phyloP scores from a whole-genome alignment of 1,140 invertebrate species.

The Papilio xuthus region DNA sequence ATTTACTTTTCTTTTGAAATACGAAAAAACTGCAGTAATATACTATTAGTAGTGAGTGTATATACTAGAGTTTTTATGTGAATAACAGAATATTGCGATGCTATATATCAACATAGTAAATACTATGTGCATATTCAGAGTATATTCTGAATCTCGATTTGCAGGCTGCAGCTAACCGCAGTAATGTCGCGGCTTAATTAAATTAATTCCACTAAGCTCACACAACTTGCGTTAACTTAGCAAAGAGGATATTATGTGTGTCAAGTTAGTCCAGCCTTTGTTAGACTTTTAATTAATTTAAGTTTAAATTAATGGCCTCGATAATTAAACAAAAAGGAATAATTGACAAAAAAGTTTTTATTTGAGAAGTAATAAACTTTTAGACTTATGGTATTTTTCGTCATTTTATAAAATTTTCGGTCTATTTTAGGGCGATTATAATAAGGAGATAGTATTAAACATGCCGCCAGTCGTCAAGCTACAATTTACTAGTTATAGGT shows the following conservation, averaged over 20 bases:
- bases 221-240: constrained; percentile 12
- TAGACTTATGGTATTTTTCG: too few relatives aligned
- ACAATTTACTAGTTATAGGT: neutral
- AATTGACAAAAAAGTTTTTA: neutral
- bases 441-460: neutral
- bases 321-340: neutral
- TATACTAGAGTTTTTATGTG: neutral
- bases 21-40: too few relatives aligned
- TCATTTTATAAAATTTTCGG: too few relatives aligned
- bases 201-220: constrained; percentile 26
- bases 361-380: neutral
- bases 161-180: constrained; percentile 4
- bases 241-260: neutral
- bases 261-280: constrained; percentile 8
- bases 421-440: too few relatives aligned
- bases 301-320: neutral
- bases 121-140: neutral
- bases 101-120: neutral
- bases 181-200: constrained; percentile 20
- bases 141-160: neutral
- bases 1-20: too few relatives aligned
- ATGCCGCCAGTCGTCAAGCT: too few relatives aligned
- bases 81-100: too few relatives aligned
- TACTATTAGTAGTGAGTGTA: neutral
- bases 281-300: constrained; percentile 3